Evolutionary conservation across 2,113 vertebrate genomes (phyloP).

Genomic region (Oncorhynchus kisutch): DNA sequence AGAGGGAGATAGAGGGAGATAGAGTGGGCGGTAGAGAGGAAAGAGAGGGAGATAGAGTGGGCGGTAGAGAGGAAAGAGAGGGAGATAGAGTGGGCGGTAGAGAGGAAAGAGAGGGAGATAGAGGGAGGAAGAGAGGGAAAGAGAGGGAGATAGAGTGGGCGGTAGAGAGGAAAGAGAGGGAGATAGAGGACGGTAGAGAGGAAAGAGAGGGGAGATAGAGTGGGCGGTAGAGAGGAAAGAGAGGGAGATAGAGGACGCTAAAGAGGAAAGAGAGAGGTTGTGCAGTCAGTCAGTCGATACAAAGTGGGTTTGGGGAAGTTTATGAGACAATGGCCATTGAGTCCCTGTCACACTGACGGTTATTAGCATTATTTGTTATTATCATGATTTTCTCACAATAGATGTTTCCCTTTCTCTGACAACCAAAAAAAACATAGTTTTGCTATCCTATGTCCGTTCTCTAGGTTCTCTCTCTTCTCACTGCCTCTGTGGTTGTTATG

Average conservation of each 20-base stretch:
- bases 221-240: background rate
- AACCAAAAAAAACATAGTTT: slow-evolving; percentile 29
- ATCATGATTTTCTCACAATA: slow-evolving; percentile 59
- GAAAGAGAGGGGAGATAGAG: too few relatives aligned
- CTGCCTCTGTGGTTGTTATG: background rate
- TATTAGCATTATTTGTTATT: slow-evolving; percentile 66
- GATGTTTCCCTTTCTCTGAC: slow-evolving; percentile 44
- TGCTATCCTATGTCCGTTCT: slow-evolving; percentile 24
- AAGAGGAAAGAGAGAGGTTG: background rate
- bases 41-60: too few relatives aligned
- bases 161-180: background rate
- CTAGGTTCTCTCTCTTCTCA: background rate
- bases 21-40: too few relatives aligned
- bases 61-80: too few relatives aligned
- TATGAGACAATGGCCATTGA: slow-evolving; percentile 58
- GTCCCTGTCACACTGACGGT: slow-evolving; percentile 50
- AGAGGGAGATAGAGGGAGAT: too few relatives aligned
- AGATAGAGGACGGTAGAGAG: background rate
- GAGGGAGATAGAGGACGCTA: background rate
- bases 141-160: background rate
- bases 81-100: too few relatives aligned
- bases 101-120: too few relatives aligned
- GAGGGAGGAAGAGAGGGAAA: too few relatives aligned
- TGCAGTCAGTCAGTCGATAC: slow-evolving; percentile 61
- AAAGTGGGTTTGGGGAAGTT: slow-evolving; percentile 58